These are phyloP conservation scores for Hirtodrosophila alboralis DNA, from an alignment of 2,888 invertebrate species.

Conservation along the genomic window DNA sequence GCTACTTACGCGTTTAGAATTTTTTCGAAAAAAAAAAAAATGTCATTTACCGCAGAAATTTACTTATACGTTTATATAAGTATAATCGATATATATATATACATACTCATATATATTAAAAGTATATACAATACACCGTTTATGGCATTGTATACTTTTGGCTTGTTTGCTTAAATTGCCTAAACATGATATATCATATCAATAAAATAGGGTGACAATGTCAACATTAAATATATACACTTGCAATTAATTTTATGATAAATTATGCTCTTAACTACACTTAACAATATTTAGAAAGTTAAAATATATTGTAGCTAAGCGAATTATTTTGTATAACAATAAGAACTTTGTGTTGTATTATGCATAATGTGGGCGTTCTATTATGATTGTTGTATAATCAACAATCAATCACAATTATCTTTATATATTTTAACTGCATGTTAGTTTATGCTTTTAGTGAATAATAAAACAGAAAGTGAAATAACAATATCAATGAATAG, in stretches of 20 bases:
- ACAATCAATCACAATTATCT: constrained; percentile 6
- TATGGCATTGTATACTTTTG: constrained; percentile 27
- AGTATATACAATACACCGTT: background rate
- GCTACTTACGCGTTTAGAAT: constrained; percentile 58
- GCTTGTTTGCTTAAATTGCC: constrained; percentile 65
- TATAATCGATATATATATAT: constrained; percentile 2
- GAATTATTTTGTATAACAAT: constrained; percentile 8
- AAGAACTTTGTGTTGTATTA: background rate
- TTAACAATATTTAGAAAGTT: constrained; percentile 4
- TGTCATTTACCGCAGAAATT: constrained; percentile 62
- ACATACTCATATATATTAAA: background rate
- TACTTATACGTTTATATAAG: constrained; percentile 9
- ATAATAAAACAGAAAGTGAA: too few relatives aligned
- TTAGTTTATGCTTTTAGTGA: too few relatives aligned
- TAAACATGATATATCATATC: constrained; percentile 52
- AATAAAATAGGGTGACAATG: constrained; percentile 46
- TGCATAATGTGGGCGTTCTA: background rate
- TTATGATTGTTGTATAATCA: constrained; percentile 1
- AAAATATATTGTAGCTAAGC: constrained; percentile 3
- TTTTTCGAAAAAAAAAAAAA: constrained; percentile 54
- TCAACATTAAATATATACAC: constrained; percentile 4
- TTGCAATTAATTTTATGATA: constrained; percentile 12
- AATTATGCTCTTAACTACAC: constrained; percentile 1
- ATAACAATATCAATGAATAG: too few relatives aligned
- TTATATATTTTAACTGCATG: too few relatives aligned